Evolutionary conservation across 2,797 vertebrate genomes (phyloP), one percentile per base, ranked within the genome.

Genomic region (Synanceia verrucosa): DNA sequence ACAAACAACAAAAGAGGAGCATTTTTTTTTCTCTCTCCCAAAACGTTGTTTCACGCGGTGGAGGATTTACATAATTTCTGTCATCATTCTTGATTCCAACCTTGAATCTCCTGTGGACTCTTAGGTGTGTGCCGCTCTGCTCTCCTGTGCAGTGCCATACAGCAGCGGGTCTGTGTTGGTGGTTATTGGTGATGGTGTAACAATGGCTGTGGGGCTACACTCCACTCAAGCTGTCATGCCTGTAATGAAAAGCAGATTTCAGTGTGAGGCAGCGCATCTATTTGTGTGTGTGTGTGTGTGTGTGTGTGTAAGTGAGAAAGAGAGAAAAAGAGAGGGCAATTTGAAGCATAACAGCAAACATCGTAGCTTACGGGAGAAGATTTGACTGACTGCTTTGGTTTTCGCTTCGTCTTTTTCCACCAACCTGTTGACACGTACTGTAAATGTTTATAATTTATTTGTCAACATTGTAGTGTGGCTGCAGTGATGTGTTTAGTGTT

Each of bases 191-290:
- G 65, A 70, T 67, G 52, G 63, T 71, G 70, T 70, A 75, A 66
- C 72, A 78, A 62, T 80, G 70, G 82, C 81, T 79, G 46, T 67
- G 59, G 76, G 83, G 82, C 78, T 61, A 46, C 75, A 73, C 73
- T 74, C 66, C 53, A 72, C 74, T 82, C 79, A 83, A 84, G 70
- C 78, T 83, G 85, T 85, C 86, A 76, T 36, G 73, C 41, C 61
- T 78, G 79, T 83, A 86, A 84, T 75, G 65, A 83, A 81, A 73
- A 78, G 65, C 70, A 73, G 67, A 70, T 82, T 79, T 81, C 73
- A 48, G 77, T 70, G 77, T 72, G 80, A 70, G 78, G 74, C 59
- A 64, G 65, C 78, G 82, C 67, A 47, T 78, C 51, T 64, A n/a
- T 31, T 34, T 26, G 37, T 63, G 39, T 65, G 61, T 46, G 58